These are phyloP conservation scores for Delichon dasypus DNA, from an alignment of 2,797 vertebrate species.

Conservation along the genomic window DNA sequence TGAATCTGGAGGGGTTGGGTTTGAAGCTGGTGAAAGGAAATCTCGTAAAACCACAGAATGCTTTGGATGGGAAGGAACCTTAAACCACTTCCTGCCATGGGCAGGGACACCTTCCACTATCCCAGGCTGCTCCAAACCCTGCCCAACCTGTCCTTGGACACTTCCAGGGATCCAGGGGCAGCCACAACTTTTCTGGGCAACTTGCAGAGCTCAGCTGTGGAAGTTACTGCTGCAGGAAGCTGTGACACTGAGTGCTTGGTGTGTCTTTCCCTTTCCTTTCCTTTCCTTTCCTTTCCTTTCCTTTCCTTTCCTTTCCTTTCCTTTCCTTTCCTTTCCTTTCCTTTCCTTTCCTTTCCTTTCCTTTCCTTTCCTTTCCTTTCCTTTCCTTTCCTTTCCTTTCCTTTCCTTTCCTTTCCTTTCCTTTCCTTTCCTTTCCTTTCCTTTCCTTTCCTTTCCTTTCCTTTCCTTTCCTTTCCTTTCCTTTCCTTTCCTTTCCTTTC, in stretches of 20 bases:
- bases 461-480: too few relatives aligned
- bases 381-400: too few relatives aligned
- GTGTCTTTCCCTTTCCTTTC: not conserved
- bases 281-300: rapidly evolving
- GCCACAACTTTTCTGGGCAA: not conserved
- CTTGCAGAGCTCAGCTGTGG: not conserved
- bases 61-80: not conserved
- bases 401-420: too few relatives aligned
- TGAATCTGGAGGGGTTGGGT: not conserved
- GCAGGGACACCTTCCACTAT: not conserved
- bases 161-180: not conserved
- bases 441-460: too few relatives aligned
- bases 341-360: not conserved
- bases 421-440: too few relatives aligned
- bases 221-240: not conserved
- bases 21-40: not conserved
- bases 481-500: too few relatives aligned
- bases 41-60: not conserved
- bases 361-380: too few relatives aligned
- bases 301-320: not conserved
- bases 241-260: not conserved
- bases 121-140: not conserved
- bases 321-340: rapidly evolving
- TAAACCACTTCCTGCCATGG: not conserved
- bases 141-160: not conserved